These are phyloP conservation scores for Protonibea diacanthus DNA, from an alignment of 2,797 vertebrate genomes.

Conservation along the genomic window DNA sequence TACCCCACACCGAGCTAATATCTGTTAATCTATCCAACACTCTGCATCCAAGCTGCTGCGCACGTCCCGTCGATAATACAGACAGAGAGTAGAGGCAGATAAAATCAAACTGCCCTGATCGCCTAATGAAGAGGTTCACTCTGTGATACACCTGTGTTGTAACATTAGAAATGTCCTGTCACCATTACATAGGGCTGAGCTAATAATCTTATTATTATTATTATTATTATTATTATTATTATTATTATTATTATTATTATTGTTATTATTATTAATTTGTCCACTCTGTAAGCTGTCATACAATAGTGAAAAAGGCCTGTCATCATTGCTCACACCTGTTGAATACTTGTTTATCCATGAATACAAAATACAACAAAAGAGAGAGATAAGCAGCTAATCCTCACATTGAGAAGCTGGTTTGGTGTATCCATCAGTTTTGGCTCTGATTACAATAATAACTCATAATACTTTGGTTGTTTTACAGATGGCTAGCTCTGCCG, in stretches of 20 bases:
- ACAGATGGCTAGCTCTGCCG: constrained; percentile 81
- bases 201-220: background rate
- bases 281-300: background rate
- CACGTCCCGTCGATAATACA: background rate
- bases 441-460: background rate
- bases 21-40: background rate
- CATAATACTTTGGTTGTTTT: constrained; percentile 1
- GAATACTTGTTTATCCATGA: background rate
- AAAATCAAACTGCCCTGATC: background rate
- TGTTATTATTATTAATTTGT: background rate
- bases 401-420: background rate
- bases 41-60: too few species aligned
- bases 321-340: background rate
- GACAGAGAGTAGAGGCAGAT: constrained; percentile 4
- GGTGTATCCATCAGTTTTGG: background rate
- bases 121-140: background rate
- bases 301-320: background rate
- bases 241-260: background rate
- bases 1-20: background rate
- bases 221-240: background rate
- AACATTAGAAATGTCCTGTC: background rate
- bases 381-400: too few species aligned
- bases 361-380: background rate
- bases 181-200: too few species aligned
- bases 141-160: background rate